Conservation (phyloP, 2,797 vertebrate genomes). For the Allobates femoralis region DNA sequence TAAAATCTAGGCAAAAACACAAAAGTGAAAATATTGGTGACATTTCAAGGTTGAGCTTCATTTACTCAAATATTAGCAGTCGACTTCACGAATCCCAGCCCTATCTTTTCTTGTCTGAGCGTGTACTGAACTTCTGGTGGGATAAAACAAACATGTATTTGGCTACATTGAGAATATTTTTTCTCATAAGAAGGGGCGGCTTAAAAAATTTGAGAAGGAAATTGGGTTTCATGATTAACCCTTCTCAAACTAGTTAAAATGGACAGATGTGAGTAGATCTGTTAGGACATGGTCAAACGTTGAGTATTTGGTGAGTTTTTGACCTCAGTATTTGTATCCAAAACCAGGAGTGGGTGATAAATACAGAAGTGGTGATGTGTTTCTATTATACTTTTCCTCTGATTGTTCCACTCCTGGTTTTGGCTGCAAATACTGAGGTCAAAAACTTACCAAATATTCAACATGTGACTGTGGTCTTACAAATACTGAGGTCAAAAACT, state of each 20-base stretch:
- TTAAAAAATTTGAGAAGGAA: constrained; percentile 15
- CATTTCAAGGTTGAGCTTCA: constrained; percentile 23
- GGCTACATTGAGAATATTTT: constrained; percentile 10
- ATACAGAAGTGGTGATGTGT: no score
- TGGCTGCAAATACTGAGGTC: no score
- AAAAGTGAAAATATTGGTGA: constrained; percentile 13
- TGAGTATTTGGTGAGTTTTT: no score
- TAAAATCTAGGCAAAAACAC: constrained; percentile 16
- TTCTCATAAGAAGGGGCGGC: constrained; percentile 9
- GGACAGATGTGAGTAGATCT: not conserved
- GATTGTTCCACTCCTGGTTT: no score
- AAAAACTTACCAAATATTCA: no score
- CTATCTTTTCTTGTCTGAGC: constrained; percentile 12
- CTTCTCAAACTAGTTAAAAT: not conserved
- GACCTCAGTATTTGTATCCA: no score
- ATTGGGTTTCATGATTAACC: not conserved
- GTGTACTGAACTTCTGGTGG: constrained; percentile 31
- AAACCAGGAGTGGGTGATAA: no score
- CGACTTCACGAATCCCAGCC: constrained; percentile 6
- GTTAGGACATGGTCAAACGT: no score
- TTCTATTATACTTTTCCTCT: no score
- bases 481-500: no score
- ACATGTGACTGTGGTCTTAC: no score
- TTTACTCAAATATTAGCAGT: constrained; percentile 25
- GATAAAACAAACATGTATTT: constrained; percentile 12